Evolutionary conservation across 2,797 vertebrate species (phyloP), one percentile per base, ranked within the genome.

Genomic region (Pteropus rufus): DNA sequence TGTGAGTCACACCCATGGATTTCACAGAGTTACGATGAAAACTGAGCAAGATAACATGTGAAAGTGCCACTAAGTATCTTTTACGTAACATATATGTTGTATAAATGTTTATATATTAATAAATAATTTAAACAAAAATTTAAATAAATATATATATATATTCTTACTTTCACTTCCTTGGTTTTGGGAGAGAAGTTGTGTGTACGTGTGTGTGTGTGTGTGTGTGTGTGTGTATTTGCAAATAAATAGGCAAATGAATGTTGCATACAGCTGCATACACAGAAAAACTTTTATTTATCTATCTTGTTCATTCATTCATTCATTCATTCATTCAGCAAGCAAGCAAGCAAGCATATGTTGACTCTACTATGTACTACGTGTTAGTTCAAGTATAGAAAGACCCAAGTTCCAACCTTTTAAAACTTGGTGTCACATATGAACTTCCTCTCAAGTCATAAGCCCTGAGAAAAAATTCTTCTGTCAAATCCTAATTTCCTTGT

Each of bases 91-190:
- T 60, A 11, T 15, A 56, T 80, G 62, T 46, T 91, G 52, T 24
- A 31, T 92, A 34, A 75, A 87, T 77, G 75, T 89, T 41, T 70
- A 54, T 58, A 31, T 75, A 52, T 46, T 16, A 49, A 49, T 49
- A 5, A 49, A 49, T 49, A 5, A 49, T 49, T 49, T 5, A 49
- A 49, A 16, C 49, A 49, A 49, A 49, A 49, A 5, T 49, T 44
- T 49, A 49, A 49, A 49, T 49, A 49, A 49, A 31, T 92, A 39
- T 91, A 34, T 77, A 54, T 58, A 23, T 46, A 26, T 75, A 58
- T 46, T 49, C 54, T 89, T 62, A 52, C 94, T 86, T 94, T 96
- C 29, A 34, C 49, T 73, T 93, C 36, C 72, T 95, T 87, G 67
- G 49, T 92, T 96, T 96, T 31, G 16, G n/a, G 39, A 64, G 56